Base-by-base conservation (phyloP, 2,888 invertebrate genomes). In the Seira ritae region DNA sequence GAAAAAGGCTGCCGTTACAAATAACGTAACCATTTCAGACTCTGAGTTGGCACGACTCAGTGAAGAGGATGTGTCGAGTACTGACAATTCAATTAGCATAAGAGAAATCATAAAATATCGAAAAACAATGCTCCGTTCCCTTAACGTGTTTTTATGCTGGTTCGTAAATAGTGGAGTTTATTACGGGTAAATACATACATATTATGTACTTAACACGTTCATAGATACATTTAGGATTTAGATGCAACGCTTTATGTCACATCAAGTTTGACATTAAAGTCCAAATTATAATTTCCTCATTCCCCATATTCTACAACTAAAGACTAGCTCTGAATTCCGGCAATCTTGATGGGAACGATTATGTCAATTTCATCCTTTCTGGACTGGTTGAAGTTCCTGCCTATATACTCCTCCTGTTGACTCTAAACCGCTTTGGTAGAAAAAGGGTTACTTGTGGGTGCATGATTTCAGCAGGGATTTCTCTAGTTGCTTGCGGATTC, bases 361-460 rank as follows among this genome's bases (percentile, higher is more conserved):
- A 94, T 88, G 88, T 95, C n/a, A 95, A 95, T 90, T 95, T 95
- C 90, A 91, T 94, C 2, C 93, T 95, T 87, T 94, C 94, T 6
- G 95, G 95, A 1, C 92, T 94, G n/a, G 94, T 95, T 0, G 96
- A 96, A 91, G 92, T 95, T 84, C 95, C 95, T 0, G 95, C 94
- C 0, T 95, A 95, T 90, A 91, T 92, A 1, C 93, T 95, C 89
- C 91, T 94, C 24, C 91, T 94, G 22, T 91, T 94, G 4, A 94
- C 94, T 1, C 91, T 95, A 19, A 94, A 95, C 90, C 92, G 93
- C 74, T 94, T 94, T 93, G 95, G 95, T 15, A 91, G 95, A 70
- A 94, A 94, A 89, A 91, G 92, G 2, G 93, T 94, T 76, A 91
- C 95, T 69, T 94, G 94, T 88, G 93, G 94, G 15, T 94, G 94